Percentiles rank a stretch among this genome's conserved stretches.
Conservation (phyloP, 2,797 vertebrate species). For the Urosaurus nigricauda region DNA sequence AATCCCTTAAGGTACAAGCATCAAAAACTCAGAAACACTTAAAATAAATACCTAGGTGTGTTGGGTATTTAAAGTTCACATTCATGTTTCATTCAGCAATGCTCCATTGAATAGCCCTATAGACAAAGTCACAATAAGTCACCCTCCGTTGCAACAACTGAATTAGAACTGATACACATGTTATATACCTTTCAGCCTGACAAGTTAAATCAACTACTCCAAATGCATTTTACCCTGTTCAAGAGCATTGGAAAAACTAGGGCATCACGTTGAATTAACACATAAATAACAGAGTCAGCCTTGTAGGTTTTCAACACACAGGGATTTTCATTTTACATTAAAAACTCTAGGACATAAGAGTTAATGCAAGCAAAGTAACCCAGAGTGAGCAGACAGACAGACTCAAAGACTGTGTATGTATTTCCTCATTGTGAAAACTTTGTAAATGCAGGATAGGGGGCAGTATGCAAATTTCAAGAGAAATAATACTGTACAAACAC, state of each 20-base stretch:
- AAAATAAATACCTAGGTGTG: constrained; percentile 45
- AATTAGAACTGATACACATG: constrained; percentile 60
- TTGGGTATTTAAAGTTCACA: constrained; percentile 50
- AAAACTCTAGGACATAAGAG: constrained; percentile 59
- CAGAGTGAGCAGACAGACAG: constrained; percentile 51
- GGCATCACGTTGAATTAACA: constrained; percentile 76
- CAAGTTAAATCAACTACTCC: constrained; percentile 74
- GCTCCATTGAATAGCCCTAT: constrained; percentile 48
- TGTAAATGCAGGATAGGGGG: constrained; percentile 45
- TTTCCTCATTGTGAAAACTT: background rate
- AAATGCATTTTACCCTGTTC: constrained; percentile 74
- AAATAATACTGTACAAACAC: constrained; percentile 7
- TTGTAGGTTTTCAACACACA: constrained; percentile 72
- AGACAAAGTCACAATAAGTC: constrained; percentile 51
- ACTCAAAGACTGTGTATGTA: constrained; percentile 29
- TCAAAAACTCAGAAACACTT: constrained; percentile 30
- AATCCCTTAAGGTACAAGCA: constrained; percentile 8
- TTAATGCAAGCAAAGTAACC: constrained; percentile 68
- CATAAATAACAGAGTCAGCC: constrained; percentile 71
- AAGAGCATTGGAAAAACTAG: constrained; percentile 74
- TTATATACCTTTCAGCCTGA: constrained; percentile 64
- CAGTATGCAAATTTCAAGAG: constrained; percentile 41
- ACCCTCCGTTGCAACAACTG: constrained; percentile 58
- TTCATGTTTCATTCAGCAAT: constrained; percentile 37
- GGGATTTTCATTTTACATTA: constrained; percentile 66